Evolutionary conservation across 2,113 vertebrate species (phyloP).

Genomic region (Scomber colias): DNA sequence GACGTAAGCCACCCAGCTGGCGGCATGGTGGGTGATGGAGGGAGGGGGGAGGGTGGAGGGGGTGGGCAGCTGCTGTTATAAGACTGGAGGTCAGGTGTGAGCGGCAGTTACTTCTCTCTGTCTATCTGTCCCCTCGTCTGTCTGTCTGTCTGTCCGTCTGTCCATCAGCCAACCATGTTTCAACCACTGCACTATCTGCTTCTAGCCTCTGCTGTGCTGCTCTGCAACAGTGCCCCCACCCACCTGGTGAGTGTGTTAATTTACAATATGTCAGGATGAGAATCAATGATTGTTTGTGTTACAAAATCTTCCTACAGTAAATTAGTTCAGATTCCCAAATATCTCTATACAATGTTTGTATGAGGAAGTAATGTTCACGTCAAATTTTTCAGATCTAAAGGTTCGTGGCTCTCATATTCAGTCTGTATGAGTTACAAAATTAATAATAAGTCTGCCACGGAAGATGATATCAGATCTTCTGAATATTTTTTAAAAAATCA

Average conservation of each 20-base stretch:
- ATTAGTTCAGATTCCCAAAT: no score
- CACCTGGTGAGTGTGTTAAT: conserved; percentile 47
- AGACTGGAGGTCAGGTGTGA: neutral
- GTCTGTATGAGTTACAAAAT: no score
- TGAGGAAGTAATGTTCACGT: no score
- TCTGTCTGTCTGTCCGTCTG: neutral
- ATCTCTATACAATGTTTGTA: no score
- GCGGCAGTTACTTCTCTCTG: neutral
- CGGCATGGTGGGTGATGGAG: neutral
- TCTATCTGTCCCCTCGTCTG: neutral
- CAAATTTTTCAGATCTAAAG: no score
- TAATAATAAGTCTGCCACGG: no score
- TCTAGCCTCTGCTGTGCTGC: conserved; percentile 29
- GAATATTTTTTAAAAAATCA: no score
- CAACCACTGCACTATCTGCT: conserved; percentile 23
- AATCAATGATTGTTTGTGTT: neutral
- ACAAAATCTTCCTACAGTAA: neutral
- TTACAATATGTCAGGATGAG: neutral
- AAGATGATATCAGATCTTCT: no score
- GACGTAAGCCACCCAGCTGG: neutral
- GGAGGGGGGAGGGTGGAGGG: neutral
- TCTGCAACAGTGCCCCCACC: conserved; percentile 20
- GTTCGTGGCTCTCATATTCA: no score
- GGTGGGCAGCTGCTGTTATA: conserved; percentile 4
- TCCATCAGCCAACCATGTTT: conserved; percentile 17